Base-by-base conservation (phyloP, 2,113 vertebrate species). In the Origma solitaria region DNA sequence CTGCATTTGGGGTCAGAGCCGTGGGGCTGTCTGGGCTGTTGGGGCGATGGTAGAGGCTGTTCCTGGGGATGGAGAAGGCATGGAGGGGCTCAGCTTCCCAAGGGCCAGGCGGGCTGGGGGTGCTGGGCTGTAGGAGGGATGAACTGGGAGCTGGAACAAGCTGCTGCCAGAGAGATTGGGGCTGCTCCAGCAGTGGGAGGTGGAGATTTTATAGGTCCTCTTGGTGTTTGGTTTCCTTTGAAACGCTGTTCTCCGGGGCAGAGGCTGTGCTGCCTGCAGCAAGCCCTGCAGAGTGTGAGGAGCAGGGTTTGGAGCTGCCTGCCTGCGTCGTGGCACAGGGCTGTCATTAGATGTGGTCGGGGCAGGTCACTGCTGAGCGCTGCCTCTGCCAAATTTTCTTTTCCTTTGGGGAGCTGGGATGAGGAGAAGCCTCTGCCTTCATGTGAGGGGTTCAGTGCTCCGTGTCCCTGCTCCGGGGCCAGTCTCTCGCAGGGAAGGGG, bases 31-130 rank as follows among this genome's bases (percentile, higher is more conserved):
- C 18, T 1, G 8, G 57, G 83, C 66, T 70, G 7, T 27, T 1
- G 5, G 45, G 62, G 25, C 25, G 4, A 19, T 7, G 30, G 31
- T 1, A 19, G 31, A 51, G 40, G n/a, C 38, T 2, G 6, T 10
- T 70, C n/a, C 56, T 61, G 2, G 33, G 7, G 73, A 15, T 13
- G 61, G 56, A 64, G 86, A 61, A 37, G 65, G 23, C 8, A 7
- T 0, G 4, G 72, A 54, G 49, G 27, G 7, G n/a, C 3, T 73
- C 40, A 73, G 58, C 13, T 2, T 8, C 4, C 35, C 1, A 0
- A 11, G 18, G 28, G 13, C 6, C 8, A 10, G 44, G 10, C 20
- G 21, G 81, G 28, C 0, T 54, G 66, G 31, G 47, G 20, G 7
- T 86, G 42, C 38, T 35, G 86, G 57, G 56, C 47, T 71, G 79